Evolutionary conservation across 2,113 vertebrate genomes (phyloP), one percentile per base, ranked within the genome.

Genomic region (Petroica traversi): DNA sequence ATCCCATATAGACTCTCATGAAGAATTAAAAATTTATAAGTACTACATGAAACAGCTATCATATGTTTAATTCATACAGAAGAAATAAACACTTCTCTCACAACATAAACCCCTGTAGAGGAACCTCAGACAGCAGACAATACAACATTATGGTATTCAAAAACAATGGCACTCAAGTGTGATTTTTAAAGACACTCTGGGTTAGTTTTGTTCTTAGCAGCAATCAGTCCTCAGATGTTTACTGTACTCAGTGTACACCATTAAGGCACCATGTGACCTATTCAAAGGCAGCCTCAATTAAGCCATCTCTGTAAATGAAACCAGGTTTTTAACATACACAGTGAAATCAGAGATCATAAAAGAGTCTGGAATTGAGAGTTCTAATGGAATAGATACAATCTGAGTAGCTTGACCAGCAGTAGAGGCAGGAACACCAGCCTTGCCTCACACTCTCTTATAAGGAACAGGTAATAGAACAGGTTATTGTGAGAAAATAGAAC

Each of bases 21-120:
- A 95, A 92, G 77, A 95, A 93, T 95, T 94, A 95, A 96, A 93
- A 78, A 91, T 33, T 93, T 68, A 9, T 55, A 89, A 94, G 80
- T 31, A 66, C 72, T 9, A 49, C 57, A 79, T 38, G 66, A 92
- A 95, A 93, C 31, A 94, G 76, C 91, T 89, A 91, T 82, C 62
- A 38, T 78, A 89, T 91, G 73, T 87, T 94, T 96, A 95, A 94
- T 95, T 88, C 71, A 95, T 96, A 76, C 29, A 80, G 88, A 89
- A 92, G 46, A 80, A 91, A 89, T 49, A 91, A 87, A 77, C 82
- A 59, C 36, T 87, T 85, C 31, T 94, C 89, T 46, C 68, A 62
- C 52, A 94, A 73, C 14, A 40, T 7, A 1, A 89, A 55, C 36
- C 51, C 55, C 85, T 77, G 43, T 36, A 48, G 74, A 88, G 15